A percentile compares a stretch with the other conserved stretches of the same genome.
These are phyloP conservation scores for Stomatorhinus walkeri DNA, from an alignment of 2,797 vertebrate genomes.

Conservation along the genomic window DNA sequence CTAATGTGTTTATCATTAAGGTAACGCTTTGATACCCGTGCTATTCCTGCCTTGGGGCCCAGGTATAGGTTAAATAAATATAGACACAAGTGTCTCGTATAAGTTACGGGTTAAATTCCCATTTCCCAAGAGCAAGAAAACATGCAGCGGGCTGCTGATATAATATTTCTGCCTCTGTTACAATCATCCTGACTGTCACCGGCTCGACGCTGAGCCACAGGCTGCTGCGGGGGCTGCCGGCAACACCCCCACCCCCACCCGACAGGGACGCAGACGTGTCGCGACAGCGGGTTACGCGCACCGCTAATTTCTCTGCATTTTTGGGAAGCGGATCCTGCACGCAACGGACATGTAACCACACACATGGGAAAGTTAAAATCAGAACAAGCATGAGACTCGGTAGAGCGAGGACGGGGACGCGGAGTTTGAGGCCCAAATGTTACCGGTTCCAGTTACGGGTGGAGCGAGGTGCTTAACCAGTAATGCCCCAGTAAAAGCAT, in stretches of 20 bases:
- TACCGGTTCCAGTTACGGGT: neutral
- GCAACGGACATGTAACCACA: neutral
- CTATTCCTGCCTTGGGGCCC: neutral
- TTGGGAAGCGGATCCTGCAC: neutral
- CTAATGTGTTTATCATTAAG: neutral
- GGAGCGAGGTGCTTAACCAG: neutral
- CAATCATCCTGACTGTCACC: neutral
- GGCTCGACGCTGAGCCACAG: neutral
- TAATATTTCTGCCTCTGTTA: neutral
- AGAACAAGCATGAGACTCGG: neutral
- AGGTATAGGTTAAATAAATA: neutral
- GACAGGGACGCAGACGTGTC: neutral
- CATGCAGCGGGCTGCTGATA: neutral
- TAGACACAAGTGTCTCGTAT: neutral
- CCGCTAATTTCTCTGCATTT: neutral
- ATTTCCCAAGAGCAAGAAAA: neutral
- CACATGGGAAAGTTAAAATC: neutral
- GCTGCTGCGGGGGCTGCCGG: neutral
- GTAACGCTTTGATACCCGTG: neutral
- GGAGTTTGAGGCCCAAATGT: neutral
- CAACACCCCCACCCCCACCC: neutral
- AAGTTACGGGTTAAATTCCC: neutral
- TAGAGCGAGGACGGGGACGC: neutral
- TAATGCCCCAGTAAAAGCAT: neutral
- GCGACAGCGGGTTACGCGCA: neutral